phyloP scores from a whole-genome alignment of 2,888 invertebrate genomes.

The Cabera pusaria region DNA sequence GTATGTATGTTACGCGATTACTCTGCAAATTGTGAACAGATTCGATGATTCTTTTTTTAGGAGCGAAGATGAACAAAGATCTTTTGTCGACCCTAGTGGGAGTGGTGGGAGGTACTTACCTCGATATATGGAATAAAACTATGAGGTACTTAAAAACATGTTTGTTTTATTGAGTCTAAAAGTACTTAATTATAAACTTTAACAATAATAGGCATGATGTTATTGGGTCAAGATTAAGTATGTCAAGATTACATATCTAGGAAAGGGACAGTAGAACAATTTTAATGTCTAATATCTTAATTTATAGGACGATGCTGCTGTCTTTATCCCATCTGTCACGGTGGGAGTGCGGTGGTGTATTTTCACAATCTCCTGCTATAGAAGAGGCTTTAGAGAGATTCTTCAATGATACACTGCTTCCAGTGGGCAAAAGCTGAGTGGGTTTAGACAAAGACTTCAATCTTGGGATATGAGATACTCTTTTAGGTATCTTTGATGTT shows the following conservation, averaged over 20 bases:
- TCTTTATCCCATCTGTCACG: conserved; percentile 79
- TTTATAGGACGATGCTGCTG: conserved; percentile 71
- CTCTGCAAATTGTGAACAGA: too few relatives aligned
- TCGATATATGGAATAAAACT: conserved; percentile 17
- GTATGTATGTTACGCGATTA: too few relatives aligned
- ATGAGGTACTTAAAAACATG: conserved; percentile 20
- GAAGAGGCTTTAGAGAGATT: conserved; percentile 55
- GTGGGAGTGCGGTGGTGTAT: conserved; percentile 76
- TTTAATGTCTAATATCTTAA: background rate
- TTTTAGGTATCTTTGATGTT: conserved; percentile 50
- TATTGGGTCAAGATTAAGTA: conserved; percentile 16
- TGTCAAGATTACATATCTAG: conserved; percentile 20
- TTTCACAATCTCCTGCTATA: conserved; percentile 71
- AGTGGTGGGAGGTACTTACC: too few relatives aligned
- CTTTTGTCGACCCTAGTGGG: too few relatives aligned
- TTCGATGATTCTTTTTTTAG: too few relatives aligned
- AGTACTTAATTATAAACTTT: conserved; percentile 39
- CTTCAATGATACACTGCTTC: conserved; percentile 65
- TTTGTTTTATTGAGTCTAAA: conserved; percentile 36
- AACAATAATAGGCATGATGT: conserved; percentile 36
- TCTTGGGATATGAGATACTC: conserved; percentile 72
- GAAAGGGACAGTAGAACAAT: background rate
- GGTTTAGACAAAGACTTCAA: conserved; percentile 64
- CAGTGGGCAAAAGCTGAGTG: conserved; percentile 44
- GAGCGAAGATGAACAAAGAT: too few relatives aligned